Percentiles rank a stretch among this genome's conserved stretches.
Evolutionary conservation across 2,888 invertebrate genomes (phyloP).

Genomic region (Calliphora vomitoria): DNA sequence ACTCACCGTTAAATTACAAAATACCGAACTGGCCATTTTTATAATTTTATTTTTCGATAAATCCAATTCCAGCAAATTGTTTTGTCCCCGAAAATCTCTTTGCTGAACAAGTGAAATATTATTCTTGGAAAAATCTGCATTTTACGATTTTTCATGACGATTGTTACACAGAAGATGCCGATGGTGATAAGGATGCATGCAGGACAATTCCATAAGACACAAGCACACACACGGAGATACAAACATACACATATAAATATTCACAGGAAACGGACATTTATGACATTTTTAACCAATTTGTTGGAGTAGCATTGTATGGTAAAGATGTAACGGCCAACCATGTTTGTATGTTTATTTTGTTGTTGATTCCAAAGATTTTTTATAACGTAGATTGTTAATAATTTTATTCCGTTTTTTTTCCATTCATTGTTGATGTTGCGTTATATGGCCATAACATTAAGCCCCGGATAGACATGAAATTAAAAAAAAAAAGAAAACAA

Average conservation of each 20-base stretch:
- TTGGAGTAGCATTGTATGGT: background rate
- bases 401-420: background rate
- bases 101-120: conserved; percentile 89
- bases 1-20: conserved; percentile 87
- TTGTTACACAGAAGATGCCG: conserved; percentile 35
- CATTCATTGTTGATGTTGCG: conserved; percentile 16
- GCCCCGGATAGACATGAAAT: conserved; percentile 35
- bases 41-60: conserved; percentile 91
- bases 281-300: conserved; percentile 20
- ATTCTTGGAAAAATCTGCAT: conserved; percentile 88
- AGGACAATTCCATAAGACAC: background rate
- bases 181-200: conserved; percentile 20
- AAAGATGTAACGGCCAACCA: conserved; percentile 24
- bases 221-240: conserved; percentile 16
- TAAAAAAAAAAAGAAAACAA: background rate
- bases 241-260: background rate
- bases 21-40: conserved; percentile 90
- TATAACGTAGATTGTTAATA: conserved; percentile 8
- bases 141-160: conserved; percentile 25
- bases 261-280: conserved; percentile 6
- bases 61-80: conserved; percentile 89
- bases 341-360: conserved; percentile 32
- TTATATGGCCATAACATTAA: conserved; percentile 26
- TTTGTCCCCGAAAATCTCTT: conserved; percentile 91
- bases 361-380: conserved; percentile 58